Evolutionary conservation across 2,797 vertebrate species (phyloP), one percentile per base, ranked within the genome.

Genomic region (Cyprinella venusta): DNA sequence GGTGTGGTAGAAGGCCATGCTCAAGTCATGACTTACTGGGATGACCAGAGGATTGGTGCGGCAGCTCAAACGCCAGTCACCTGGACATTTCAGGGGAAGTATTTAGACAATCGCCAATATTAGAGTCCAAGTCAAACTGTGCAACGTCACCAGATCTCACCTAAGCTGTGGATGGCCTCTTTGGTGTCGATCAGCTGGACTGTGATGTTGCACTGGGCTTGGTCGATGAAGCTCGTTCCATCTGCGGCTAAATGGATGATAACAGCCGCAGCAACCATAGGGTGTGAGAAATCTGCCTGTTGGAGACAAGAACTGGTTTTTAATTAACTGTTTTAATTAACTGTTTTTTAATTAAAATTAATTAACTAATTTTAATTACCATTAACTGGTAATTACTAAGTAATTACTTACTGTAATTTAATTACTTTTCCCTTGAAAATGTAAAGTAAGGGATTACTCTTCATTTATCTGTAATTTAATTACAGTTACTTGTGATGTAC

Each of bases 41-140:
- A 99, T 97, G 92, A 99, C 96, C 94, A 99, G 90, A 64, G 98
- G 98, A 94, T 99, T 99, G 88, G 95, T 97, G 87, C 98, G 95
- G 94, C 98, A 99, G 95, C 97, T 99, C 92, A 99, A 92, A 84
- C 96, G 96, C 93, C 97, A 97, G 87, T 97, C 94, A 89, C 98
- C 98, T 99, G 93, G 97, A 83, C 19, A 16, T 48, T 64, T 30
- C 24, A 36, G 19, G 30, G 26, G 36, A 24, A 79, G 6, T 1
- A 38, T 56, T 75, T 38, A 56, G 50, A 6, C 4, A n/a, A 21
- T 15, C 26, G n/a, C 1, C 38, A 26, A 40, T 76, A 30, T 26
- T 26, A 76, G 13, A 70, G 16, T 42, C 12, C 24, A 64, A 36
- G 19, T n/a, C 38, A 54, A 54, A 10, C 24, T 9, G 8, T 79